A percentile compares a stretch with the other conserved stretches of the same genome.
phyloP scores from a whole-genome alignment of 2,888 invertebrate genomes.

The Saturnia japonica region DNA sequence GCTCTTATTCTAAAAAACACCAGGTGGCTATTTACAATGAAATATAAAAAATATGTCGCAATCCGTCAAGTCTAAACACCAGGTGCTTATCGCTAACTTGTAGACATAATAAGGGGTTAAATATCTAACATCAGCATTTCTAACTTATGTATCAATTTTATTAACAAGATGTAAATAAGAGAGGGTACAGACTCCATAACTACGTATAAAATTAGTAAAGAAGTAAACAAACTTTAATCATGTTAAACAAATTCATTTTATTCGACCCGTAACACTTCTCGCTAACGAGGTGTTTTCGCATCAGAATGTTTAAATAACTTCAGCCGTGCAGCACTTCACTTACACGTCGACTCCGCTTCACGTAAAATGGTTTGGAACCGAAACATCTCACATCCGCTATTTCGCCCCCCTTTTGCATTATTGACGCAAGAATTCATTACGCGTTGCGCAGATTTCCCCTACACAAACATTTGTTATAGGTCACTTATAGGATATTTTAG shows the following conservation, averaged over 20 bases:
- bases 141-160: too few relatives aligned
- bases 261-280: neutral
- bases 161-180: too few relatives aligned
- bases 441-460: neutral
- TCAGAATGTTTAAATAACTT: neutral
- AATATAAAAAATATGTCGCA: too few relatives aligned
- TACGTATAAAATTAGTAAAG: neutral
- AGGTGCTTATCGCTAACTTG: too few relatives aligned
- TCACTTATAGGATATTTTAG: neutral
- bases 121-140: too few relatives aligned
- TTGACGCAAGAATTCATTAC: constrained; percentile 2
- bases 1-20: too few relatives aligned
- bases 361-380: neutral
- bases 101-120: too few relatives aligned
- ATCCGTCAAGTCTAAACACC: too few relatives aligned
- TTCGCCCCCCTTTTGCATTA: neutral
- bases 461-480: neutral
- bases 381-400: neutral
- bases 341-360: neutral
- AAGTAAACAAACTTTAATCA: neutral
- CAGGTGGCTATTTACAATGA: too few relatives aligned
- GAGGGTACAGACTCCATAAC: too few relatives aligned
- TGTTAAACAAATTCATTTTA: neutral
- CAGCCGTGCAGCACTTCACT: neutral
- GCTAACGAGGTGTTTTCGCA: neutral